phyloP scores from a whole-genome alignment of 2,888 invertebrate genomes.

The Sphecodes monilicornis region DNA sequence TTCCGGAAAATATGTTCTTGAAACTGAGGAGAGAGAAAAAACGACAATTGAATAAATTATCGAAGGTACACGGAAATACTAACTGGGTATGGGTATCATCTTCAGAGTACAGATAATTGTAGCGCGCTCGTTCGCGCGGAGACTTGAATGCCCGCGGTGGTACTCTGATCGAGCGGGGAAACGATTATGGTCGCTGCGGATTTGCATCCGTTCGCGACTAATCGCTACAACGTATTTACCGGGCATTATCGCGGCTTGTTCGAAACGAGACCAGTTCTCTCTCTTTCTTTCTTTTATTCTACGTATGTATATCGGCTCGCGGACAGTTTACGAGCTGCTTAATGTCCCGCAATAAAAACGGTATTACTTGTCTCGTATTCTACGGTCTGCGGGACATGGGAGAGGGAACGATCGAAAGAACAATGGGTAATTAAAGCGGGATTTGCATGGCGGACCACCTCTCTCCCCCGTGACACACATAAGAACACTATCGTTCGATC shows the following conservation, averaged over 20 bases:
- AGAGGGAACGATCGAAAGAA: constrained; percentile 26
- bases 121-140: constrained; percentile 5
- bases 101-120: not conserved
- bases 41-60: not conserved
- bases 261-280: constrained; percentile 26
- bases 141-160: constrained; percentile 25
- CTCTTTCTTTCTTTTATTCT: not conserved
- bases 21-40: not conserved
- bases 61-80: not conserved
- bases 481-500: not conserved
- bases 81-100: not conserved
- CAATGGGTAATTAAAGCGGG: constrained; percentile 67
- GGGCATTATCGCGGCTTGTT: constrained; percentile 42
- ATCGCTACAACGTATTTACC: constrained; percentile 59
- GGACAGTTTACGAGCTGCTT: constrained; percentile 48
- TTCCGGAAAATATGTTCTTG: not conserved
- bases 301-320: not conserved
- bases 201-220: constrained; percentile 22
- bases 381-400: constrained; percentile 36
- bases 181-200: constrained; percentile 23
- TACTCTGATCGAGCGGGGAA: constrained; percentile 11
- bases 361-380: constrained; percentile 56
- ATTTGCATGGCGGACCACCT: constrained; percentile 34
- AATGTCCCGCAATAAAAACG: constrained; percentile 54
- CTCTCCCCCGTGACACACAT: constrained; percentile 16